Evolutionary conservation across 2,888 invertebrate species (phyloP), one percentile per base, ranked within the genome.

Genomic region (Elegia similella): DNA sequence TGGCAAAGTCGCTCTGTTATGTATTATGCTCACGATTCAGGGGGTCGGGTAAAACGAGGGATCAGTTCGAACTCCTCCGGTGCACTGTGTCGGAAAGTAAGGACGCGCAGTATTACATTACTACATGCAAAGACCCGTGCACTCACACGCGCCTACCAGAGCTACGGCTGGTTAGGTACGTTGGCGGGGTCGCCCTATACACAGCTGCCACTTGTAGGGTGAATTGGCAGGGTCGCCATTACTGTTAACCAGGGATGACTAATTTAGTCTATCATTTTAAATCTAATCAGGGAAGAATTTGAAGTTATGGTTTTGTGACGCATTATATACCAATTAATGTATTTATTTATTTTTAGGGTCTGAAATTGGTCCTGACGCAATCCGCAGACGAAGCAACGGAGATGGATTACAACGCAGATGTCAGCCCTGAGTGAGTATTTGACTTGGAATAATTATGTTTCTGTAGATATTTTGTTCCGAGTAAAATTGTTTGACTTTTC

Each of bases 181-280:
- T 81, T 2, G 12, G 2, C 12, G 3, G 12, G 15, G 23, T 7
- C 44, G 44, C 17, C 80, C n/a, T n/a, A n/a, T n/a, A n/a, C 29
- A 87, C 98, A 38, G 92, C 93, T 5, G 95, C 96, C 59, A 98
- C 98, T 0, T 94, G 95, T 47, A 92, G 94, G 77, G 94, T 91
- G 54, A 56, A 86, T 81, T 2, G 12, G 2, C 12, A 10, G 12
- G 15, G 23, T 7, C 44, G 44, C 17, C 80, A 92, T 98, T 93
- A 96, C 66, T 88, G 98, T 32, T 3, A 8, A 34, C 34, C n/a
- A n/a, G n/a, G n/a, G n/a, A n/a, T n/a, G n/a, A n/a, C n/a, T n/a
- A n/a, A n/a, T n/a, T n/a, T n/a, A n/a, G n/a, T n/a, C n/a, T n/a
- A n/a, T n/a, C n/a, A n/a, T n/a, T n/a, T n/a, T n/a, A 32, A 32